phyloP scores from a whole-genome alignment of 2,113 vertebrate genomes.

The Ia io region DNA sequence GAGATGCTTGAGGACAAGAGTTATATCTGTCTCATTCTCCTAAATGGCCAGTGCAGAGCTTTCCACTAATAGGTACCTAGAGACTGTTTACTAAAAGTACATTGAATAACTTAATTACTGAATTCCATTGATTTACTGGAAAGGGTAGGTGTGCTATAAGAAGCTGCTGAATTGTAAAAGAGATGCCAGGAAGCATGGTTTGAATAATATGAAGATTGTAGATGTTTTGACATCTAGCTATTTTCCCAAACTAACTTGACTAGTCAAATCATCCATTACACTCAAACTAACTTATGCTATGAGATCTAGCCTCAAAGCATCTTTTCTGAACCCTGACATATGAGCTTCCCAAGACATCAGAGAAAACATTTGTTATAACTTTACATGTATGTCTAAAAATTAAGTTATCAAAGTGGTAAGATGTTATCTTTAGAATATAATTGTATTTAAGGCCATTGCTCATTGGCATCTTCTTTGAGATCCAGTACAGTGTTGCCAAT shows the following conservation, averaged over 20 bases:
- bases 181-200: background rate
- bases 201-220: conserved; percentile 16
- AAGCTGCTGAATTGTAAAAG: background rate
- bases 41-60: background rate
- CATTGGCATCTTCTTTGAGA: background rate
- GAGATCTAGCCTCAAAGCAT: background rate
- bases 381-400: background rate
- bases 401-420: background rate
- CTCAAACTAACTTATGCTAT: background rate
- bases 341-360: background rate
- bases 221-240: background rate
- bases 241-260: conserved; percentile 22
- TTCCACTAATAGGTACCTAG: background rate
- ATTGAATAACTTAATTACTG: background rate
- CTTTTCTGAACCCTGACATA: background rate
- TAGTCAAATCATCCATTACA: background rate
- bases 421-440: background rate
- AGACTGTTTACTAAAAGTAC: background rate
- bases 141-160: background rate
- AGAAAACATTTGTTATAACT: background rate
- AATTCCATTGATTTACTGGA: background rate
- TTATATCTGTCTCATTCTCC: background rate
- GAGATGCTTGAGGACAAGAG: background rate
- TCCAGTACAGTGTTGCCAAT: background rate
- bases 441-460: background rate